Conservation (phyloP, 1,140 invertebrate species). For the Magallana angulata region DNA sequence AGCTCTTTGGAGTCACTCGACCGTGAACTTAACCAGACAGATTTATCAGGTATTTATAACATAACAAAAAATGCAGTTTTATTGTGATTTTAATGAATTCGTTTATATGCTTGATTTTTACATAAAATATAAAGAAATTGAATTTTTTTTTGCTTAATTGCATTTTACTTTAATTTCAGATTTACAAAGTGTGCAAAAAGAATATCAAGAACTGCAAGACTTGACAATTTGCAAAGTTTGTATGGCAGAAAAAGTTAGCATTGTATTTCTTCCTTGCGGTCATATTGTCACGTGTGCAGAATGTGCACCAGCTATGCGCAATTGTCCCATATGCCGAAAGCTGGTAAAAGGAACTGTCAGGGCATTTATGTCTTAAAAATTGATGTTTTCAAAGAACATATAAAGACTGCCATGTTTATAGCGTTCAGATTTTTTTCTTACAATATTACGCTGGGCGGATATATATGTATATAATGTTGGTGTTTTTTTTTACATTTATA, state of each 20-base stretch:
- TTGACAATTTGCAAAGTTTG: slow-evolving; percentile 93
- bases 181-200: slow-evolving; percentile 45
- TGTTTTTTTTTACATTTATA: too few relatives aligned
- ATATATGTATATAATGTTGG: too few relatives aligned
- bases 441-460: too few relatives aligned
- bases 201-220: slow-evolving; percentile 84
- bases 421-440: too few relatives aligned
- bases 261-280: slow-evolving; percentile 94
- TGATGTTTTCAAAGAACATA: too few relatives aligned
- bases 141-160: not conserved
- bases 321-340: slow-evolving; percentile 89
- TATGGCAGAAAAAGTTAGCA: slow-evolving; percentile 90
- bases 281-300: slow-evolving; percentile 90
- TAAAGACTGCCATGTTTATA: too few relatives aligned
- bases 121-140: too few relatives aligned
- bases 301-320: slow-evolving; percentile 88
- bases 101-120: too few relatives aligned
- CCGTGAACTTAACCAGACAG: not conserved
- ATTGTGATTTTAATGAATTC: too few relatives aligned
- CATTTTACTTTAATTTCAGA: not conserved
- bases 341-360: slow-evolving; percentile 66
- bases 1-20: not conserved
- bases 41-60: not conserved
- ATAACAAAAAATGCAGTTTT: too few relatives aligned
- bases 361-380: slow-evolving; percentile 38